Percentiles rank a stretch among this genome's conserved stretches.
These are phyloP conservation scores for Synergus japonicus DNA, from an alignment of 2,888 invertebrate genomes.

Conservation along the genomic window DNA sequence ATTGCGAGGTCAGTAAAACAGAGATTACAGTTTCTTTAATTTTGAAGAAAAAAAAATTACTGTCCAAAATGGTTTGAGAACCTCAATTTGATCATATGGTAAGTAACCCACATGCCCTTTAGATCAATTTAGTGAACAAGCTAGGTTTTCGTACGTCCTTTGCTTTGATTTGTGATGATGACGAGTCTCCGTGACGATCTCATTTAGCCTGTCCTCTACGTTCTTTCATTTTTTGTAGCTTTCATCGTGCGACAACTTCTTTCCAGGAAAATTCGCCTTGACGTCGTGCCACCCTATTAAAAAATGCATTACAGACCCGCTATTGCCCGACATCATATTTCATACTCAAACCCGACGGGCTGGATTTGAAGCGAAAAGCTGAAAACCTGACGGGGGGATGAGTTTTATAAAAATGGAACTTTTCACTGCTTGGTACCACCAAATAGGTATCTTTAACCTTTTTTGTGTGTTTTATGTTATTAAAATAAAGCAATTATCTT, in stretches of 20 bases:
- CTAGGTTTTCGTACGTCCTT: neutral
- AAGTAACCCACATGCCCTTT: too few species aligned
- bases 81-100: too few species aligned
- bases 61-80: too few species aligned
- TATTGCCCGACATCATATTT: neutral
- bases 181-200: neutral
- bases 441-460: neutral
- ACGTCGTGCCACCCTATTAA: constrained; percentile 9
- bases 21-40: too few species aligned
- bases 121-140: neutral
- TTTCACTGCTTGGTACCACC: neutral
- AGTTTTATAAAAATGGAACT: neutral
- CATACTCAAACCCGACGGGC: neutral
- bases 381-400: neutral
- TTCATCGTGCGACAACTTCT: constrained; percentile 1
- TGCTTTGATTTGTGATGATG: neutral
- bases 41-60: too few species aligned
- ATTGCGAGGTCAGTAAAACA: too few species aligned
- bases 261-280: constrained; percentile 5
- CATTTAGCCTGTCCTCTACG: neutral
- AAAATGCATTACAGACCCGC: constrained; percentile 1
- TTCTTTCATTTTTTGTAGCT: neutral
- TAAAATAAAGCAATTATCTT: neutral
- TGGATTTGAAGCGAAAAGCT: neutral
- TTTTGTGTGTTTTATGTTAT: neutral